A percentile compares a stretch with the other conserved stretches of the same genome.
These are phyloP conservation scores for Ypsolopha sequella DNA, from an alignment of 2,888 invertebrate species.

Conservation along the genomic window DNA sequence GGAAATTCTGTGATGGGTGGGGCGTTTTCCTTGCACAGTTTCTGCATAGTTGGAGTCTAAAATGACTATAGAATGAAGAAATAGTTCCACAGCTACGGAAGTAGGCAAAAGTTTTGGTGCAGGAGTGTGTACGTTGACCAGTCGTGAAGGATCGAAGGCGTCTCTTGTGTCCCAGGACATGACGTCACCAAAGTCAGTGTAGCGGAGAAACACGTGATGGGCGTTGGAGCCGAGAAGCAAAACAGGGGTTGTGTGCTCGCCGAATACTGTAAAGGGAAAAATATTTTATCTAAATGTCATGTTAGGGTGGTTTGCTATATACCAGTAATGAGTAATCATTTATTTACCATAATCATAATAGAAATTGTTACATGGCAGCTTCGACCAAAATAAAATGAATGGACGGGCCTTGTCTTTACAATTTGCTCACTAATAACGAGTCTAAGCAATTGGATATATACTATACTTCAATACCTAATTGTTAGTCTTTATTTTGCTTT, in stretches of 20 bases:
- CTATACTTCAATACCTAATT: no score
- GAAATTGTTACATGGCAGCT: no score
- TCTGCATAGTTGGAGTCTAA: constrained; percentile 75
- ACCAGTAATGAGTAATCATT: no score
- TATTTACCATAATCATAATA: no score
- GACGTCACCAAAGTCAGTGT: constrained; percentile 66
- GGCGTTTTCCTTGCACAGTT: constrained; percentile 55
- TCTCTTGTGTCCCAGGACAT: constrained; percentile 69
- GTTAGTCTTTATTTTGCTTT: no score
- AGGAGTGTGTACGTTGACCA: constrained; percentile 63
- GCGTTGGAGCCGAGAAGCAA: constrained; percentile 34
- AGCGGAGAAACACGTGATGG: constrained; percentile 56
- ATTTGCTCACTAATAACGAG: no score
- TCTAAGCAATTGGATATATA: no score
- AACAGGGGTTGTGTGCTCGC: constrained; percentile 31
- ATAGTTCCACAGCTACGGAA: constrained; percentile 65
- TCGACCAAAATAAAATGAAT: no score
- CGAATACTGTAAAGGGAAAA: constrained; percentile 28
- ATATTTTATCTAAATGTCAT: no score
- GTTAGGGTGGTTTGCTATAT: no score
- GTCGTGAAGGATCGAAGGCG: constrained; percentile 45
- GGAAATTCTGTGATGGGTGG: constrained; percentile 41
- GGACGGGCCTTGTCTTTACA: no score
- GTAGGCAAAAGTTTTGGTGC: constrained; percentile 63
- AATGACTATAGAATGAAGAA: constrained; percentile 62